A percentile compares a stretch with the other conserved stretches of the same genome.
Conservation (phyloP, 2,888 invertebrate species). For the Meghimatium bilineatum region DNA sequence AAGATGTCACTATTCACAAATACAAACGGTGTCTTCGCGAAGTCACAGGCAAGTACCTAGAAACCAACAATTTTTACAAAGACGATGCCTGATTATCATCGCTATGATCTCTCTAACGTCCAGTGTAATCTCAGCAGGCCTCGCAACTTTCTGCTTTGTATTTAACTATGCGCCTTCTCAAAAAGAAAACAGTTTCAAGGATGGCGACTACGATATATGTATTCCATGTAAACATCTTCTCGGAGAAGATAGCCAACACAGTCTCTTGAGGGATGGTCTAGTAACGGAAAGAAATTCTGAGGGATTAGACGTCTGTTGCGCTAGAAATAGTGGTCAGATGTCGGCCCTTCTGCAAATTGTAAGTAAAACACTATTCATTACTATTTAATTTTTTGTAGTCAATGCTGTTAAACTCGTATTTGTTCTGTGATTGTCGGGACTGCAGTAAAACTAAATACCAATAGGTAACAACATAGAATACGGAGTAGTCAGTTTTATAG, state of each 20-base stretch:
- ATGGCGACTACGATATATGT: background rate
- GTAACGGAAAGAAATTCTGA: background rate
- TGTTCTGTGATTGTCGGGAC: too few relatives aligned
- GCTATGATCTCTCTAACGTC: background rate
- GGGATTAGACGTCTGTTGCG: background rate
- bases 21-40: too few relatives aligned
- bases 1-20: too few relatives aligned
- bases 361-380: background rate
- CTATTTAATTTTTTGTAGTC: too few relatives aligned
- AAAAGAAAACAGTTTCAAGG: background rate
- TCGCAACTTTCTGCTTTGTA: background rate
- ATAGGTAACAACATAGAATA: too few relatives aligned
- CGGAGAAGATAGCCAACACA: too few relatives aligned
- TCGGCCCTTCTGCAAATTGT: background rate
- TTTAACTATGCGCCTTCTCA: background rate
- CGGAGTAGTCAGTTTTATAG: too few relatives aligned
- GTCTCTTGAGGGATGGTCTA: background rate
- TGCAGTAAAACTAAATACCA: too few relatives aligned
- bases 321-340: conserved; percentile 1
- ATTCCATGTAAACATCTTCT: background rate
- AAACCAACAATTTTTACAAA: background rate
- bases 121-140: background rate
- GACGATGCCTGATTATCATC: background rate
- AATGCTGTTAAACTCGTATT: too few relatives aligned
- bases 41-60: background rate